Evolutionary conservation across 1,140 invertebrate genomes (phyloP), one percentile per base, ranked within the genome.

Genomic region (Hydropsyche tenuis): DNA sequence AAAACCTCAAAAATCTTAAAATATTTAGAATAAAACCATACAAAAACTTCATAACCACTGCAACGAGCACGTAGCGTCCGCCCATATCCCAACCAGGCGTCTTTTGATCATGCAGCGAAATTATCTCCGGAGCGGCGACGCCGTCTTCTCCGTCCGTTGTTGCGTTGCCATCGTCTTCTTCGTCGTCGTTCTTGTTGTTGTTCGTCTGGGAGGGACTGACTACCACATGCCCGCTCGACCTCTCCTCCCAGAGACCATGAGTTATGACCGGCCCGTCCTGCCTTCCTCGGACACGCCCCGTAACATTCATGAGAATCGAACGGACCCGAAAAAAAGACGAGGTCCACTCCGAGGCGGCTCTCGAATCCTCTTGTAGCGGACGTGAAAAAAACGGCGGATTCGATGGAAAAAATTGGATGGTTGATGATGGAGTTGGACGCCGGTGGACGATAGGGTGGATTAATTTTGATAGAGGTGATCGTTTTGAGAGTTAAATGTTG

Each of bases 231-330:
- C 65, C 22, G 23, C 30, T 16, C 48, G 48, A 70, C 16, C 18
- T 68, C 65, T 68, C 65, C 65, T 42, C 65, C 64, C 64, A 66
- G 37, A 11, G 64, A 30, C 64, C 68, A 56, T 70, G 68, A 70
- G 68, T 70, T 70, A 70, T 42, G 68, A 60, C 1, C 48, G 48
- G 68, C 68, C 68, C 68, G 68, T 51, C 68, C 68, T 70, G 68
- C 68, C 68, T 56, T 42, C 30, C 30, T 37, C 68, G 48, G 68
- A 53, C 68, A 70, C 68, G 68, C 68, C 68, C 68, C 43, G 68
- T 30, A 68, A 70, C 68, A 70, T 70, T 70, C 68, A 70, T 70
- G 68, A 42, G 68, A 70, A 70, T 46, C 48, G 51, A 70, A 9
- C 6, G 25, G 65, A 68, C 46, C 51, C 68, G 20, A 23, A 68